Base-by-base conservation (phyloP, 2,797 vertebrate species). In the Nasua narica region DNA sequence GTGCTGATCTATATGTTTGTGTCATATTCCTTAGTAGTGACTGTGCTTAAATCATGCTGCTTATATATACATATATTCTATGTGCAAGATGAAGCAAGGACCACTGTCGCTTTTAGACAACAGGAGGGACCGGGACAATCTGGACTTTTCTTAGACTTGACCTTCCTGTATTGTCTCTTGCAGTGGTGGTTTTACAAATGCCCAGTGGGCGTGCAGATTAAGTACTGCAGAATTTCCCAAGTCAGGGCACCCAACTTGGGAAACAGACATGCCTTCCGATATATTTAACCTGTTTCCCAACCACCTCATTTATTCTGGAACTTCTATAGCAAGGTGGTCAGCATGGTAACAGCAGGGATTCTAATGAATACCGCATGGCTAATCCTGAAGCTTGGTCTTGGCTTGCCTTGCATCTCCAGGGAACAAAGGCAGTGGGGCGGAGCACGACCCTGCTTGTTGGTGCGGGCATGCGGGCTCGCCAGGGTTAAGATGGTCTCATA, bases 71-170 rank as follows among this genome's bases (percentile, higher is more conserved):
- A 32, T 65, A 18, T n/a, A n/a, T n/a, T 43, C 6, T 27, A 3
- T 90, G 1, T 74, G 2, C 87, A 40, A 52, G 40, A 82, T 58
- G 76, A 81, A 91, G 48, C 62, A 92, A 70, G 48, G 91, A 87
- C 81, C 46, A 23, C 60, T 83, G 16, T 76, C n/a, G 40, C 29
- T 91, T 95, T 96, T 89, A 67, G 82, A 70, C 72, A 78, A 52
- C 37, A 37, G 78, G n/a, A 23, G 48, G 35, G 35, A 84, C 48
- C 25, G 23, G 46, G 87, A 58, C 15, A 87, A 70, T 87, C 25
- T 78, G 29, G 48, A 78, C 40, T 91, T 96, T 54, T 94, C 62
- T 95, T 87, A 90, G 32, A 37, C 69, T 81, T 81, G n/a, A n/a
- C 82, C 56, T 89, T 14, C 37, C 78, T 19, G 90, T 65, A n/a